Conservation (phyloP, 2,113 vertebrate genomes). For the Atherinomorus stipes region DNA sequence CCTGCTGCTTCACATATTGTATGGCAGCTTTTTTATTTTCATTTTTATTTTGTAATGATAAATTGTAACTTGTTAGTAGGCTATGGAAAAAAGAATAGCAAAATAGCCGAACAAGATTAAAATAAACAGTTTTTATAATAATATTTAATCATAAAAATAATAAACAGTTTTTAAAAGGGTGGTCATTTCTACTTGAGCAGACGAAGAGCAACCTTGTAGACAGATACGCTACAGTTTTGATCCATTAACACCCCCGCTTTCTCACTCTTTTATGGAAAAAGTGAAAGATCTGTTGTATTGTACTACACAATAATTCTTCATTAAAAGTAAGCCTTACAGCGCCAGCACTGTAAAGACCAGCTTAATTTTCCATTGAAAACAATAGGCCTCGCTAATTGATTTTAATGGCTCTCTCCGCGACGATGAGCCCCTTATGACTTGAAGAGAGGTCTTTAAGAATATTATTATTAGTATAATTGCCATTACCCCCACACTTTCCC, state of each 20-base stretch:
- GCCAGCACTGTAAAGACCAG: slow-evolving; percentile 79
- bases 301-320: slow-evolving; percentile 95
- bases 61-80: too few relatives aligned
- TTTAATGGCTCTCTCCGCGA: slow-evolving; percentile 99
- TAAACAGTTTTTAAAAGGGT: too few relatives aligned
- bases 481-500: slow-evolving; percentile 86
- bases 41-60: too few relatives aligned
- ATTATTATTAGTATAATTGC: slow-evolving; percentile 99
- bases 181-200: too few relatives aligned
- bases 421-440: slow-evolving; percentile 97
- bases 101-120: too few relatives aligned
- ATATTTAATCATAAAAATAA: too few relatives aligned
- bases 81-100: too few relatives aligned
- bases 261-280: slow-evolving; percentile 89
- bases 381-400: slow-evolving; percentile 99
- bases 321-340: slow-evolving; percentile 87
- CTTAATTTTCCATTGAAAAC: slow-evolving; percentile 88
- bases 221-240: slow-evolving; percentile 76
- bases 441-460: slow-evolving; percentile 99
- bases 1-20: too few relatives aligned
- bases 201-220: slow-evolving; percentile 24
- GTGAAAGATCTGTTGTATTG: slow-evolving; percentile 80
- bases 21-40: too few relatives aligned
- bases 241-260: slow-evolving; percentile 32
- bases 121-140: too few relatives aligned